A percentile compares a stretch with the other conserved stretches of the same genome.
Evolutionary conservation across 2,797 vertebrate genomes (phyloP).

Genomic region (Rhinophrynus dorsalis): DNA sequence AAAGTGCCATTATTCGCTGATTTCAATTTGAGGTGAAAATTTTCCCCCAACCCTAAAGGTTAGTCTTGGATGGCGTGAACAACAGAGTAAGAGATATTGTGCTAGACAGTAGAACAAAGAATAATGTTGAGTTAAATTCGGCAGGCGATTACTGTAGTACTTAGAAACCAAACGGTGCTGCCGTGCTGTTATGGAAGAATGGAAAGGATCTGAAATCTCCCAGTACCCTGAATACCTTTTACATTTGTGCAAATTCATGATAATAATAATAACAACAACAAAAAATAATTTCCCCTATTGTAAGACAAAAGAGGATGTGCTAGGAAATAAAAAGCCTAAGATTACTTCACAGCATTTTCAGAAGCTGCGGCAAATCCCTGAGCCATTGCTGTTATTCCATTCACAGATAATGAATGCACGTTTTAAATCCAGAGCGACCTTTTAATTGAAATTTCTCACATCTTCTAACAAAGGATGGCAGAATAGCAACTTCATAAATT

Average conservation of each 20-base stretch:
- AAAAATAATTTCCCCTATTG: slow-evolving; percentile 31
- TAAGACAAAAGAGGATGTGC: slow-evolving; percentile 31
- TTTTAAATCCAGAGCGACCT: slow-evolving; percentile 34
- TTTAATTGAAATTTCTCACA: slow-evolving; percentile 38
- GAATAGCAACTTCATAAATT: neutral
- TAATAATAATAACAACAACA: slow-evolving; percentile 17
- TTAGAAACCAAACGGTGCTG: slow-evolving; percentile 23
- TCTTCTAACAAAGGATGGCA: slow-evolving; percentile 6
- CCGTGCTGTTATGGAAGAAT: slow-evolving; percentile 4
- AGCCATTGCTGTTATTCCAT: slow-evolving; percentile 34
- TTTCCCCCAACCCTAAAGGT: no score
- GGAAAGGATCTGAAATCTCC: slow-evolving; percentile 8
- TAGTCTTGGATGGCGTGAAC: slow-evolving; percentile 18
- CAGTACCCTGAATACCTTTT: neutral
- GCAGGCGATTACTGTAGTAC: neutral
- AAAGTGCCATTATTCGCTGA: no score
- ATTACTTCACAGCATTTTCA: slow-evolving; percentile 37
- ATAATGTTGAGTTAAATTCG: slow-evolving; percentile 3
- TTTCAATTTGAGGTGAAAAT: no score
- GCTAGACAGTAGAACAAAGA: neutral
- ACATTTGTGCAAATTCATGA: slow-evolving; percentile 15
- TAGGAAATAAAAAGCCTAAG: slow-evolving; percentile 34
- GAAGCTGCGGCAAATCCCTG: slow-evolving; percentile 27
- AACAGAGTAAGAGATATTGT: slow-evolving; percentile 22
- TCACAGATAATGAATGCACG: slow-evolving; percentile 35